Evolutionary conservation across 2,888 invertebrate species (phyloP).

Genomic region (Linyphia triangularis): DNA sequence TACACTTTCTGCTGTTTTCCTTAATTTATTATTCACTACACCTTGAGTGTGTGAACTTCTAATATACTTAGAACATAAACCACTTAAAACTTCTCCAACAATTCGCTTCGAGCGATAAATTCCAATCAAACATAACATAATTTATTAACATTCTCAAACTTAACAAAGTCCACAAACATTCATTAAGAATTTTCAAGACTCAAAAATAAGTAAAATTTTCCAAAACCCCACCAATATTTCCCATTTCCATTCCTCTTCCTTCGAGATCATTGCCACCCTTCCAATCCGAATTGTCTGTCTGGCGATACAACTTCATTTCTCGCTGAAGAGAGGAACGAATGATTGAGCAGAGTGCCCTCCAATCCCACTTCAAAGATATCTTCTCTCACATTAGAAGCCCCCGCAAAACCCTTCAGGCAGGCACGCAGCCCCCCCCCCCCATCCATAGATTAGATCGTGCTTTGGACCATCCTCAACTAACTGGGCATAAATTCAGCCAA

Average conservation of each 20-base stretch:
- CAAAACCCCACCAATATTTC: neutral
- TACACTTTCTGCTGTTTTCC: no score
- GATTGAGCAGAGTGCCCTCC: neutral
- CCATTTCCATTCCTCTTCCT: neutral
- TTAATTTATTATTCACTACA: no score
- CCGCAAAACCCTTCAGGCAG: conserved; percentile 7
- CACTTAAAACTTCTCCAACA: neutral
- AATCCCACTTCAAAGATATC: neutral
- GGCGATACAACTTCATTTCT: conserved; percentile 16
- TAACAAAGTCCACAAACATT: neutral
- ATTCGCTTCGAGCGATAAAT: neutral
- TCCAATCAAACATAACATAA: neutral
- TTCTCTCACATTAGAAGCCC: conserved; percentile 34
- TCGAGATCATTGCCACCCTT: conserved; percentile 2
- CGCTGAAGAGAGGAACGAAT: neutral
- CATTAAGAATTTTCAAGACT: neutral
- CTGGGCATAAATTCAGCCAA: conserved; percentile 48
- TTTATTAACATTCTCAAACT: neutral
- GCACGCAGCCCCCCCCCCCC: neutral
- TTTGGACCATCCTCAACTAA: conserved; percentile 38
- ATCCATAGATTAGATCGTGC: neutral
- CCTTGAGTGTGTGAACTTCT: no score
- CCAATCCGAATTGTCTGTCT: conserved; percentile 14
- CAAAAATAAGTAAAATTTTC: no score
- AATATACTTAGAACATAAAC: no score